Conservation (phyloP, 1,140 invertebrate species). For the Asobara japonica region DNA sequence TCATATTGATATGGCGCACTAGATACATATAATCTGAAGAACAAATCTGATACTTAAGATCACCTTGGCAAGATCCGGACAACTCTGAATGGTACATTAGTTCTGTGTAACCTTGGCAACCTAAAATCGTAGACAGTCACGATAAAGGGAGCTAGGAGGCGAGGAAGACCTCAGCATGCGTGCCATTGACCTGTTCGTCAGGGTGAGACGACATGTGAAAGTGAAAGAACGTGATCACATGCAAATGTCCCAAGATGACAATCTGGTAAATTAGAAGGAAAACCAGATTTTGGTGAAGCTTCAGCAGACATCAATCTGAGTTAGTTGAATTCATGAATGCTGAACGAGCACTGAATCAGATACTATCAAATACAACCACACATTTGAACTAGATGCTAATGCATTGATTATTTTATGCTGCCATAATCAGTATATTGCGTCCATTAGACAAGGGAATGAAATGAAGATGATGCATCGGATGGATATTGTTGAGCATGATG, state of each 20-base stretch:
- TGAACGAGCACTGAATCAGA: no score
- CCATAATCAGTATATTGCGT: no score
- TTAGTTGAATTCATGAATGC: no score
- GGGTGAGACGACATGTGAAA: not conserved
- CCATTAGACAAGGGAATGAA: no score
- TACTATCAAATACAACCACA: no score
- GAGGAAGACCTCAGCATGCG: not conserved
- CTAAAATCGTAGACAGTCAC: conserved; percentile 15
- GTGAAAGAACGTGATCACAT: not conserved
- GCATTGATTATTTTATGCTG: no score
- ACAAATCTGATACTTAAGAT: not conserved
- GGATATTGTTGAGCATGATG: no score
- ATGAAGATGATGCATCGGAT: no score
- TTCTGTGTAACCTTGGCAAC: conserved; percentile 12
- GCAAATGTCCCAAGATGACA: not conserved
- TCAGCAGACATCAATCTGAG: no score
- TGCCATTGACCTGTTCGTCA: conserved; percentile 2
- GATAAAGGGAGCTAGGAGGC: not conserved
- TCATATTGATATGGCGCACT: not conserved
- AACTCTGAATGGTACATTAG: not conserved
- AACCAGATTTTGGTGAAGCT: no score
- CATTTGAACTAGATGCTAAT: no score
- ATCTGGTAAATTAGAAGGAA: no score
- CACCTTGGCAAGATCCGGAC: not conserved
- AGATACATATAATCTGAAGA: not conserved